Evolutionary conservation across 2,888 invertebrate genomes (phyloP).

Genomic region (Timema podura): DNA sequence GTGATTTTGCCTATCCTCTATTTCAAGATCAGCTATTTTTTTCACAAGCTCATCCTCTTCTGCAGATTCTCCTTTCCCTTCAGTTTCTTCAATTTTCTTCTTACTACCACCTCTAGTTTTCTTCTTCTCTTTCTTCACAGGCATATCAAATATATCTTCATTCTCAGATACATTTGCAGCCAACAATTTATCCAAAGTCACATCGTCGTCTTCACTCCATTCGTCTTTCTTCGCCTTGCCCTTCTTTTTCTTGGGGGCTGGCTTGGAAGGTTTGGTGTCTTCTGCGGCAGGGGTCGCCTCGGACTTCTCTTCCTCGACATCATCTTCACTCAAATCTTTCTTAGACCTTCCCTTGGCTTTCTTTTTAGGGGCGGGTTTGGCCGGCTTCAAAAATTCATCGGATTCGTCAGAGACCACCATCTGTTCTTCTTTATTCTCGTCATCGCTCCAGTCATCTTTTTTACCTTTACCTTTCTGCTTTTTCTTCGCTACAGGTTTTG

Average conservation of each 20-base stretch:
- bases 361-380: too few species aligned
- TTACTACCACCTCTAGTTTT: slow-evolving; percentile 39
- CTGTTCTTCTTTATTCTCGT: slow-evolving; percentile 27
- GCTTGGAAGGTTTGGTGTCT: slow-evolving; percentile 8
- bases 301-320: slow-evolving; percentile 29
- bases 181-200: slow-evolving; percentile 25
- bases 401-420: slow-evolving; percentile 16
- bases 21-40: neutral
- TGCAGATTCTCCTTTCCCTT: too few species aligned
- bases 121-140: slow-evolving; percentile 43
- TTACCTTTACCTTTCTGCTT: slow-evolving; percentile 27
- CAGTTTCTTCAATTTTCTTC: slow-evolving; percentile 26
- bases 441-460: slow-evolving; percentile 27
- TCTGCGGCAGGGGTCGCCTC: slow-evolving; percentile 17
- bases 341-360: too few species aligned
- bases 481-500: slow-evolving; percentile 20
- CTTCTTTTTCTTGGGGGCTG: slow-evolving; percentile 21
- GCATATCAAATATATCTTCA: slow-evolving; percentile 33
- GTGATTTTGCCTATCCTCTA: neutral
- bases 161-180: slow-evolving; percentile 27
- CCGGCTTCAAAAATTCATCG: too few species aligned
- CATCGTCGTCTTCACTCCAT: slow-evolving; percentile 28
- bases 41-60: slow-evolving; percentile 3
- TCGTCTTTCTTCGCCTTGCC: slow-evolving; percentile 27
- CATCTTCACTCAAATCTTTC: neutral